Conservation (phyloP, 2,888 invertebrate genomes). For the Meloe dianella region DNA sequence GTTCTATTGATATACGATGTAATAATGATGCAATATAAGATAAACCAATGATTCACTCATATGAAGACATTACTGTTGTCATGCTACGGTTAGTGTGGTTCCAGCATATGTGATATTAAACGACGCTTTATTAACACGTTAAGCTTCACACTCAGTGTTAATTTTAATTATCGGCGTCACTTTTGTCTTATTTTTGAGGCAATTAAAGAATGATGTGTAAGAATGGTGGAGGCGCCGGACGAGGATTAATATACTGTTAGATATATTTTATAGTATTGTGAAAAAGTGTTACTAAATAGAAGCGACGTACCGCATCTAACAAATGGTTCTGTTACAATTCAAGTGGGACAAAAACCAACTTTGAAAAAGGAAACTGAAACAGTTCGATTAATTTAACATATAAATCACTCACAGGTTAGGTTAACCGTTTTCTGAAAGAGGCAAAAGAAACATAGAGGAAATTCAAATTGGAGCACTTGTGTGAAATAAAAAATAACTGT, state of each 20-base stretch:
- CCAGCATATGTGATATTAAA: background rate
- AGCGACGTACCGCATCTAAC: constrained; percentile 8
- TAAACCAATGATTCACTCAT: background rate
- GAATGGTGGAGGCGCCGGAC: background rate
- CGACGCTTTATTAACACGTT: background rate
- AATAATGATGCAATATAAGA: background rate
- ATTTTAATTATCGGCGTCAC: background rate
- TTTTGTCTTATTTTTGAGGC: background rate
- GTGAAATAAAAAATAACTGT: background rate
- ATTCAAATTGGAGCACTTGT: constrained; percentile 17
- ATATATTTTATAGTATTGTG: background rate
- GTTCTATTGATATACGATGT: background rate
- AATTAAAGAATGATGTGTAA: background rate
- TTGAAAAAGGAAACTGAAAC: constrained; percentile 28
- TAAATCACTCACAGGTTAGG: constrained; percentile 32
- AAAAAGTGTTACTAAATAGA: background rate
- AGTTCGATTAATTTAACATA: constrained; percentile 35
- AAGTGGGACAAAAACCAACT: constrained; percentile 27
- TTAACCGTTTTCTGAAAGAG: background rate
- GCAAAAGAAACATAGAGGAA: constrained; percentile 2
- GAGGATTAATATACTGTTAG: background rate
- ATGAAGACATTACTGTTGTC: background rate
- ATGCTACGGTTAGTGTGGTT: no score
- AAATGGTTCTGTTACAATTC: background rate
- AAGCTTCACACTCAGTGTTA: background rate